Percentiles rank a stretch among this genome's conserved stretches.
Evolutionary conservation across 2,113 vertebrate species (phyloP).

Genomic region (Nycticorax nycticorax): DNA sequence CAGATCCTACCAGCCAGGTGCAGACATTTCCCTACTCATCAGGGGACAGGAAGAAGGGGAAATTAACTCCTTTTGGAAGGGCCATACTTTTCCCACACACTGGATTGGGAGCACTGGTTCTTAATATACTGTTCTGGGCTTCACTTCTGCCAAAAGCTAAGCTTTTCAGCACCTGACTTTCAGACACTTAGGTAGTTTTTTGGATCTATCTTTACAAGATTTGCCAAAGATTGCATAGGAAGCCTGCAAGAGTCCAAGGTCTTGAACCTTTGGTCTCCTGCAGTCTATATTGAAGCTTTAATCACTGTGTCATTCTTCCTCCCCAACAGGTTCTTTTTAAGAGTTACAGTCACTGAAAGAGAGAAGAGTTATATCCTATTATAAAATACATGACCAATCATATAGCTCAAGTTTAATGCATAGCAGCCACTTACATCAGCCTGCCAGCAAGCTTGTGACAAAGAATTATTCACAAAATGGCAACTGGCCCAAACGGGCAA

Average conservation of each 20-base stretch:
- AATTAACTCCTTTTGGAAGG: neutral
- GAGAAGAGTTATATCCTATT: neutral
- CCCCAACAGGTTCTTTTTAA: neutral
- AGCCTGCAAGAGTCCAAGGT: neutral
- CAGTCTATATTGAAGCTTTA: neutral
- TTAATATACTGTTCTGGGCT: neutral
- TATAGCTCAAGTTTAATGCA: neutral
- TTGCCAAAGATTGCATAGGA: conserved; percentile 32
- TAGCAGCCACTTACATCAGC: neutral
- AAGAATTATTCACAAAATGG: conserved; percentile 11
- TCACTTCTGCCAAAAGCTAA: neutral
- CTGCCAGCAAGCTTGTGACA: conserved; percentile 21
- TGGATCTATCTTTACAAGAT: neutral
- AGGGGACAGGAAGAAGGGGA: neutral
- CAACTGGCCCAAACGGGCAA: neutral
- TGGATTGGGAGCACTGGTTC: neutral
- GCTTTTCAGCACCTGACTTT: neutral
- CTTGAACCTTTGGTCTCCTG: neutral
- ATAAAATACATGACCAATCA: neutral
- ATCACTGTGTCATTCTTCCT: neutral
- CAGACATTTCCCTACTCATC: neutral
- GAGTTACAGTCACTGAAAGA: neutral
- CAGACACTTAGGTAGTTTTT: conserved; percentile 4
- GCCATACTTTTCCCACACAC: neutral
- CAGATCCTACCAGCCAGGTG: neutral